Evolutionary conservation across 1,140 invertebrate species (phyloP).

Genomic region (Battus philenor): DNA sequence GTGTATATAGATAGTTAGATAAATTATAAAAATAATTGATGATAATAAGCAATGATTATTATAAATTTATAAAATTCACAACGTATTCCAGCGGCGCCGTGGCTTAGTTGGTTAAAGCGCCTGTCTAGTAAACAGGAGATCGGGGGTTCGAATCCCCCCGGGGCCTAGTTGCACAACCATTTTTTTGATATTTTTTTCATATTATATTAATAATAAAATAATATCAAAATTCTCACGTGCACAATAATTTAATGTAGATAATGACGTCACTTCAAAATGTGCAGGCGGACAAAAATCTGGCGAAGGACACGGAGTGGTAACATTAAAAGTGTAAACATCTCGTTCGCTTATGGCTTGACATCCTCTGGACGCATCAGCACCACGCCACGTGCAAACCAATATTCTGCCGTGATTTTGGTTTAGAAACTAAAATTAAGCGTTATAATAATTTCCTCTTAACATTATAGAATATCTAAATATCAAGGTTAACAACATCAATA

Average conservation of each 20-base stretch:
- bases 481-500: background rate
- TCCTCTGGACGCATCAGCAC: conserved; percentile 44
- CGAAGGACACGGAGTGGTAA: conserved; percentile 52
- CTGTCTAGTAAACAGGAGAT: conserved; percentile 79
- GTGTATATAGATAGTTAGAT: too few species aligned
- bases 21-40: too few species aligned
- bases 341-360: conserved; percentile 49
- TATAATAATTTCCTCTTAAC: too few species aligned
- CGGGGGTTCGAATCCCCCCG: conserved; percentile 80
- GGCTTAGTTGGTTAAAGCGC: conserved; percentile 69
- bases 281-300: conserved; percentile 54
- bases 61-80: too few species aligned
- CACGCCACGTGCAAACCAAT: conserved; percentile 53
- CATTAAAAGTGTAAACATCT: conserved; percentile 42
- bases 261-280: conserved; percentile 41
- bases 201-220: conserved; percentile 8
- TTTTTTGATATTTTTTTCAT: conserved; percentile 23
- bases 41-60: too few species aligned
- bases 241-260: conserved; percentile 44
- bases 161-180: conserved; percentile 49
- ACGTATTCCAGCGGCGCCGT: conserved; percentile 65
- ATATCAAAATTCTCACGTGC: conserved; percentile 44
- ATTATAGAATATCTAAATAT: conserved; percentile 3
- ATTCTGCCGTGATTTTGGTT: conserved; percentile 53
- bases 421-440: conserved; percentile 50